These are phyloP conservation scores for Candidula unifasciata DNA, from an alignment of 2,888 invertebrate genomes.

Conservation along the genomic window DNA sequence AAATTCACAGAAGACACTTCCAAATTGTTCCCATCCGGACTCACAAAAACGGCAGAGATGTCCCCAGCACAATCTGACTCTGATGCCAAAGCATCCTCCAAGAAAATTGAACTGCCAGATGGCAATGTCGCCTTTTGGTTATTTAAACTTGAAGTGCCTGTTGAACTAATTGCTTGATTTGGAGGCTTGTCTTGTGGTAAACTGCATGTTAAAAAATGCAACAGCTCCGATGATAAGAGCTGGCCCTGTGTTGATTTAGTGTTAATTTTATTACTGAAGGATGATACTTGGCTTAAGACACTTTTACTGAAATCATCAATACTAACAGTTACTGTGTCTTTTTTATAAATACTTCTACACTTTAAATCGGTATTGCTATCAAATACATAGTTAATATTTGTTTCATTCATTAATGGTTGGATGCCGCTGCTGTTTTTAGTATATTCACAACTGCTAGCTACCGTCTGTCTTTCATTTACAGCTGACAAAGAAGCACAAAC, in stretches of 20 bases:
- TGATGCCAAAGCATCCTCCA: background rate
- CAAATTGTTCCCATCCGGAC: background rate
- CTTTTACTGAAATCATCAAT: background rate
- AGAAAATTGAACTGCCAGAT: background rate
- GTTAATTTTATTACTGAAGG: background rate
- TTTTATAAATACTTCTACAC: background rate
- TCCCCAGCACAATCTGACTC: background rate
- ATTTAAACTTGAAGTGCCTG: background rate
- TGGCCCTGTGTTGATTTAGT: background rate
- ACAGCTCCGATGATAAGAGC: conserved; percentile 1
- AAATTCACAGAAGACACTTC: background rate
- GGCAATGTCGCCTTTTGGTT: conserved; percentile 5
- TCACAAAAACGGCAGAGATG: background rate
- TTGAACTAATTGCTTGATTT: background rate
- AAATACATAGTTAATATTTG: background rate
- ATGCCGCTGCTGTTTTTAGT: background rate
- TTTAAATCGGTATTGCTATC: background rate
- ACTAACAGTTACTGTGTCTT: background rate
- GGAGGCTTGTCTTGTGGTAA: background rate
- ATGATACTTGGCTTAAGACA: background rate
- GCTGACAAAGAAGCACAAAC: background rate
- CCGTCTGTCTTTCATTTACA: conserved; percentile 7
- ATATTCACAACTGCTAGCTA: background rate
- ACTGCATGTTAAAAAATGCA: conserved; percentile 5
- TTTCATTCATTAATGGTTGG: background rate